Conservation (phyloP, 2,113 vertebrate species). For the Xenotilapia leptura region DNA sequence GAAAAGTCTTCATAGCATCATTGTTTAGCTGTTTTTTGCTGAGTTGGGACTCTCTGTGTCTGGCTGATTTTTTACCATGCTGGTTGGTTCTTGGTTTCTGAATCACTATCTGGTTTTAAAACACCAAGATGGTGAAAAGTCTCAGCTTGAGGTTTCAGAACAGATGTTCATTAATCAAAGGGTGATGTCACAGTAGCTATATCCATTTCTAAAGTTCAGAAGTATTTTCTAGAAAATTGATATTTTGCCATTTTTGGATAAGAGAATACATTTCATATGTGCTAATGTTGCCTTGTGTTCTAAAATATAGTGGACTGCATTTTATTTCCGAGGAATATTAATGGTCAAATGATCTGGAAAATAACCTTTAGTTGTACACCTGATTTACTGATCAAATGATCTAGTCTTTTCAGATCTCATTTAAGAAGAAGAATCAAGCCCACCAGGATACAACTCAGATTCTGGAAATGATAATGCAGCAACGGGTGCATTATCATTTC, state of each 20-base stretch:
- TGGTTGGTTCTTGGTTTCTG: not conserved
- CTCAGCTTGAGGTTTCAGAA: not conserved
- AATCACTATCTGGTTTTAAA: not conserved
- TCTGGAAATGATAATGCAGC: constrained; percentile 19
- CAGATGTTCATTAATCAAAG: not conserved
- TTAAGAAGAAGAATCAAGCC: not conserved
- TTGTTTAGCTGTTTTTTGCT: not conserved
- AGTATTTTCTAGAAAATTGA: not conserved
- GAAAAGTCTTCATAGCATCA: not conserved
- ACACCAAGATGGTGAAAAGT: not conserved
- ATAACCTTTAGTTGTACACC: not conserved
- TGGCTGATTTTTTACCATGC: not conserved
- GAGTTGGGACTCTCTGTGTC: not conserved
- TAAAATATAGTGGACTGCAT: not conserved
- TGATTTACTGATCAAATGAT: not conserved
- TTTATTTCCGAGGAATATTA: not conserved
- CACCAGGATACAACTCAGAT: constrained; percentile 2
- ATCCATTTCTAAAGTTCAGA: not conserved
- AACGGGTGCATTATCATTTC: not conserved
- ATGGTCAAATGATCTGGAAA: not conserved
- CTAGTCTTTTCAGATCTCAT: not conserved
- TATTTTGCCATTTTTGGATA: not conserved
- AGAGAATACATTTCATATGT: not conserved
- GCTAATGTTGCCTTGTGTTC: not conserved
- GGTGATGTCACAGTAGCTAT: not conserved